These are phyloP conservation scores for Chionodraco myersi DNA, from an alignment of 2,113 vertebrate genomes.

Conservation along the genomic window DNA sequence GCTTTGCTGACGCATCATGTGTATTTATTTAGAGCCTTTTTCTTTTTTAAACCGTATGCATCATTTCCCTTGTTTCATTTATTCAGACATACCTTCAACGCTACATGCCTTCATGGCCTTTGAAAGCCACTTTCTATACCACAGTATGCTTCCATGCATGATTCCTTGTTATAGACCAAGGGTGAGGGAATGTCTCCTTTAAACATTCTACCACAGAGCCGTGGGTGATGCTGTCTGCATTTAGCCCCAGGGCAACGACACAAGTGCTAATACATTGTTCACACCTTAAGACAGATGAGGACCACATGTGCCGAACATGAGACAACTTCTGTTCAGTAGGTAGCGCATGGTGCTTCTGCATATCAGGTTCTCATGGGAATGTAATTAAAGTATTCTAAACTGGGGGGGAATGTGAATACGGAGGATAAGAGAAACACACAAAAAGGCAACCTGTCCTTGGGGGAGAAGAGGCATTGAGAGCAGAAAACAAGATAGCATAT, in stretches of 20 bases:
- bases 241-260: slow-evolving; percentile 66
- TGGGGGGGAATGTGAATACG: slow-evolving; percentile 1
- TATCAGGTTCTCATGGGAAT: slow-evolving; percentile 27
- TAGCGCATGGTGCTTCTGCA: not conserved
- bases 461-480: slow-evolving; percentile 36
- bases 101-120: slow-evolving; percentile 2
- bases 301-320: slow-evolving; percentile 55
- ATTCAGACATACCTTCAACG: not conserved
- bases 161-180: slow-evolving; percentile 20
- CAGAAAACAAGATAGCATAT: slow-evolving; percentile 53
- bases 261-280: slow-evolving; percentile 72
- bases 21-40: not conserved
- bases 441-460: slow-evolving; percentile 46
- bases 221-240: slow-evolving; percentile 65
- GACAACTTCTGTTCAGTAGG: slow-evolving; percentile 30
- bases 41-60: not conserved
- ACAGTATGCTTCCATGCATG: slow-evolving; percentile 1
- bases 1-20: not conserved
- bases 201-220: slow-evolving; percentile 58
- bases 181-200: slow-evolving; percentile 59
- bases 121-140: slow-evolving; percentile 9
- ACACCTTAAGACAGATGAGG: slow-evolving; percentile 69
- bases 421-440: slow-evolving; percentile 14
- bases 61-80: not conserved
- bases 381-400: slow-evolving; percentile 34